Evolutionary conservation across 1,140 invertebrate genomes (phyloP), one percentile per base, ranked within the genome.

Genomic region (Drosophila mauritiana): DNA sequence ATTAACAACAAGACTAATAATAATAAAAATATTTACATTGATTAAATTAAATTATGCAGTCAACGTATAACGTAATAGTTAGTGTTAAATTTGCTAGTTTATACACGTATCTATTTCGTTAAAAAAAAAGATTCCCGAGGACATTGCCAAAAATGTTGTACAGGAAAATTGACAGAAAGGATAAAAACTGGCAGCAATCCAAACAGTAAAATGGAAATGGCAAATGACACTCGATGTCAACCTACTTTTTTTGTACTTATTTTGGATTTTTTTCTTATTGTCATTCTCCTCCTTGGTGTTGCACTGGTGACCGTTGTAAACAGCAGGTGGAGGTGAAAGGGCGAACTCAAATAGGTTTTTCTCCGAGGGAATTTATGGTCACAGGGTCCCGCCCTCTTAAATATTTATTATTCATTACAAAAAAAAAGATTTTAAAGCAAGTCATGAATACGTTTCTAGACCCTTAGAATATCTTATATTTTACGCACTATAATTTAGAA

Each of bases 191-290:
- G 78, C 81, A 69, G 17, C 61, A 73, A 51, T 27, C 78, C 81
- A 86, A 85, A 40, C 49, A 78, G 59, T 57, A 65, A 83, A 76
- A 52, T 61, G 77, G 46, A 80, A 85, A 78, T 81, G 68, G 53
- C 82, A 86, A 74, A 63, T 78, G 73, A 85, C 78, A 86, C 69
- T 85, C 49, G 73, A 62, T 86, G 68, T 81, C 82, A 82, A 77
- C 40, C 57, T 63, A 67, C 70, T 82, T 78, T 84, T 70, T 59
- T 25, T 31, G 49, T 64, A 61, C 48, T 70, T 64, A 37, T 72
- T 54, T 39, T 39, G 31, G 31, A 15, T 46, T 27, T 55, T 55
- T 63, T 73, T 62, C 53, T 48, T 48, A 40, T 48, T 39, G 62
- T 64, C 67, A 42, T 48, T 62, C 34, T 40, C 12, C 1, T 27